Conservation (phyloP, 2,888 invertebrate genomes). For the Stenoptilia bipunctidactyla region DNA sequence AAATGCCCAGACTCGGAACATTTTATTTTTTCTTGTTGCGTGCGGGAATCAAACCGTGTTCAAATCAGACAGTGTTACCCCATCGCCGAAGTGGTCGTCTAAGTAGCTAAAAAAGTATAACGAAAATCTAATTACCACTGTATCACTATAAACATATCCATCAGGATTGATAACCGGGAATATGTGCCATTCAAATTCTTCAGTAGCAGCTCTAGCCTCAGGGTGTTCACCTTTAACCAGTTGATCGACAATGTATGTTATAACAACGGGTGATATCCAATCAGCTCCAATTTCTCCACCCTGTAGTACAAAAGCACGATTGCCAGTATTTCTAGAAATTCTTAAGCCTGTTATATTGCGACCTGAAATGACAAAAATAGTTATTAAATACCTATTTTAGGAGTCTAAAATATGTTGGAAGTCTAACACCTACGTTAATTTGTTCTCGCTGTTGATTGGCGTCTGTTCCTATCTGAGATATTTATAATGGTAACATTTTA, state of each 20-base stretch:
- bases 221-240: slow-evolving; percentile 66
- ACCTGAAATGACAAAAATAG: slow-evolving; percentile 22
- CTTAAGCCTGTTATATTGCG: slow-evolving; percentile 57
- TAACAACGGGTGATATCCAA: slow-evolving; percentile 78
- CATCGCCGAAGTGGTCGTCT: too few species aligned
- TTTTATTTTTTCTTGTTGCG: too few species aligned
- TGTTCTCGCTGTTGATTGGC: too few species aligned
- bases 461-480: too few species aligned
- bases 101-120: too few species aligned
- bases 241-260: slow-evolving; percentile 74
- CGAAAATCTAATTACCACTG: slow-evolving; percentile 50
- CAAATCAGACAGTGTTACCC: too few species aligned
- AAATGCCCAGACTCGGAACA: too few species aligned
- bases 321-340: slow-evolving; percentile 36
- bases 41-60: too few species aligned
- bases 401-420: too few species aligned
- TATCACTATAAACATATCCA: slow-evolving; percentile 79
- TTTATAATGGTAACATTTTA: too few species aligned
- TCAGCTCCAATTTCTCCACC: slow-evolving; percentile 80
- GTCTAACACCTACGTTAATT: too few species aligned
- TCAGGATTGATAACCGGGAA: slow-evolving; percentile 83
- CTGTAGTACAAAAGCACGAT: slow-evolving; percentile 39
- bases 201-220: slow-evolving; percentile 54
- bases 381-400: too few species aligned
- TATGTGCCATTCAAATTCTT: slow-evolving; percentile 79